Evolutionary conservation across 2,113 vertebrate genomes (phyloP), one percentile per base, ranked within the genome.

Genomic region (Neolamprologus brichardi): DNA sequence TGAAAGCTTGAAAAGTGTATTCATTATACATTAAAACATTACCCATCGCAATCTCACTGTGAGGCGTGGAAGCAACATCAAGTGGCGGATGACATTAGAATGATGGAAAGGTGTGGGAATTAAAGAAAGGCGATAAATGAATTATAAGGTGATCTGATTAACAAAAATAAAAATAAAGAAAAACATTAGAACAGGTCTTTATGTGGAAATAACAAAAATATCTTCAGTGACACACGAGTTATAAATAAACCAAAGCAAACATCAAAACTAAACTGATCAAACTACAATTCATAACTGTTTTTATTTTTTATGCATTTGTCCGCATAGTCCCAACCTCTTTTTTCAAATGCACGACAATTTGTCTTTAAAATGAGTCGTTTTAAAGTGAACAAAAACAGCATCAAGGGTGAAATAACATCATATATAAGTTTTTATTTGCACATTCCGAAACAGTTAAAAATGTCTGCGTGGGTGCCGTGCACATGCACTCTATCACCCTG

Each of bases 21-120:
- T 82, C 85, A 91, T 94, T 87, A 87, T 88, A 88, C 81, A 93
- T 94, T 62, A 87, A 28, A 84, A 83, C 79, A 75, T 92, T 75
- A 79, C 6, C 46, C 64, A 54, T 67, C 28, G 9, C n/a, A 0
- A 64, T 28, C 75, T 82, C 7, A 23, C 13, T 3, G 13, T 18
- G 83, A 64, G 12, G 7, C 18, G 6, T 54, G 67, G 44, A 64
- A 60, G 84, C 64, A 85, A 70, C 87, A 89, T 28, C 79, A 81
- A 15, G 82, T 89, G 87, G 84, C 67, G 10, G 82, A 87, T 84
- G 60, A 70, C 52, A 84, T 86, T 85, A 85, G 30, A 81, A 82
- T 87, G 93, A 94, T 84, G 56, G 86, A 87, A 87, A 87, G 77
- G 79, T 46, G 37, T 23, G 81, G 83, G 81, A 56, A 83, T 72